Evolutionary conservation across 2,113 vertebrate species (phyloP), one percentile per base, ranked within the genome.

Genomic region (Sinocyclocheilus maitianheensis): DNA sequence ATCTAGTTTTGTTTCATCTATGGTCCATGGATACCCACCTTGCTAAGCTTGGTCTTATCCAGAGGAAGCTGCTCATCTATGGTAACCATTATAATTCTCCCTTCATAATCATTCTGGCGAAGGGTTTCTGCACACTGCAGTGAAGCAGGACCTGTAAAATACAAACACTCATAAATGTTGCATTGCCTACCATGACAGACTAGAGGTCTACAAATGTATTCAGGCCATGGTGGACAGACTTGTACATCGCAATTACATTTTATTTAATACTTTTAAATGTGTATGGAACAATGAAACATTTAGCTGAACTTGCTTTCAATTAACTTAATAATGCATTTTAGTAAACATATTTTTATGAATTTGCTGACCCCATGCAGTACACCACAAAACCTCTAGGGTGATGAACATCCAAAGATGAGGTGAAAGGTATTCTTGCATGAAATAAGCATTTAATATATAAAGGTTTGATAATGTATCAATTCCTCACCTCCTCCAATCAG

Each of bases 81-180:
- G 85, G 96, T 97, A 82, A 94, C 91, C 86, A 97, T 92, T 90
- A 97, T 77, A 88, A 97, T 95, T 87, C 94, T 93, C 84, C 97
- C 97, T 0, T 88, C 92, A 83, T 96, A 97, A 37, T 92, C 91
- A 86, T 96, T 96, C 87, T 97, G 97, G 3, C 97, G 94, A 77
- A 98, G 95, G 0, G 93, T 97, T 90, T 98, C 97, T 20, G 97
- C 96, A 60, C 97, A 97, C 12, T 94, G 91, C 89, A 97, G 88
- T 0, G 96, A 92, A 51, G 97, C 96, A 10, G 96, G 96, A 3
- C 97, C 97, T 97, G 0, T 9, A 60, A 80, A 12, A 85, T 40
- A 77, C 43, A 74, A 76, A 78, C 7, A 51, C 37, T 34, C 43
- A 30, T 2, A 16, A 30, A 43, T 74, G 37, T 43, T 55, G 26